Evolutionary conservation across 1,140 invertebrate genomes (phyloP), one percentile per base, ranked within the genome.

Genomic region (Drosophila triauraria): DNA sequence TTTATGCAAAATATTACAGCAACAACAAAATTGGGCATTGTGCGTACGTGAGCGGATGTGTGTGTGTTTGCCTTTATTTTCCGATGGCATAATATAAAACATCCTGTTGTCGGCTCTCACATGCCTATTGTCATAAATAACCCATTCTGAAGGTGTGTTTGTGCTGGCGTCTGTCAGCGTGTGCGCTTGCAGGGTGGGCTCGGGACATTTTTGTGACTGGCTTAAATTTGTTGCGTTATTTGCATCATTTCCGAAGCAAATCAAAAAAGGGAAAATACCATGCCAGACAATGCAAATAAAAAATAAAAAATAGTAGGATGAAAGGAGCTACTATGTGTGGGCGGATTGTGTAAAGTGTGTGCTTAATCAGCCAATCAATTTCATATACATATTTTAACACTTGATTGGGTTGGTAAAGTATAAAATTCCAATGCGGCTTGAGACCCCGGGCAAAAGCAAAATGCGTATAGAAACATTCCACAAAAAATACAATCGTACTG

Each of bases 351-450:
- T 61, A 72, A 72, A 72, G 56, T 69, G 50, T 58, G 79, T 58
- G 85, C 80, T 80, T 90, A 88, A 88, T 88, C 85, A 88, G 74
- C 85, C 84, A 90, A 88, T 88, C 84, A 90, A 84, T 90, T 88
- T 71, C 78, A 75, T 80, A 88, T 74, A 83, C 80, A 87, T 84
- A 88, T 88, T 90, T 88, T 90, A 75, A 81, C 84, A 90, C 84
- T 90, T 58, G 77, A 90, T 65, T 78, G 78, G 58, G 58, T 62
- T 67, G 56, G 40, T 65, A 90, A 84, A 85, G 69, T 78, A 78
- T 71, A 53, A 70, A 76, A 77, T 87, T 80, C 53, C 79, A 69
- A 60, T 60, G 42, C 57, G 68, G 63, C 53, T 67, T 61, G 40
- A n/a, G 51, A 13, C 65, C 57, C 43, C 15, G 60, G 62, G 69